Evolutionary conservation across 2,113 vertebrate genomes (phyloP).

Genomic region (Charadrius vociferus): DNA sequence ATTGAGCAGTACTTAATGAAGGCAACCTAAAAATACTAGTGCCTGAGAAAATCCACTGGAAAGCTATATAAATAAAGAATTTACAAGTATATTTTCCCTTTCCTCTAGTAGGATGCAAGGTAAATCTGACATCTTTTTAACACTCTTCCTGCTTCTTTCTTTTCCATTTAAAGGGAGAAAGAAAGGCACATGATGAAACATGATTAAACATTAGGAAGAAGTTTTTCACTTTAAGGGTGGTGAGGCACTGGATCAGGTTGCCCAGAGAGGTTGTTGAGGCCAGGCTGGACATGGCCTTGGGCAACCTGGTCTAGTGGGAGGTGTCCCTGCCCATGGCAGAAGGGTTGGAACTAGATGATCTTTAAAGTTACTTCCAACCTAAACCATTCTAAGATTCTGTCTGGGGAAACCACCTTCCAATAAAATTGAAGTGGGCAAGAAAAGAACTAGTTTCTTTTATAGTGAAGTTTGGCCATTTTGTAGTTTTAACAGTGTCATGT

Average conservation of each 20-base stretch:
- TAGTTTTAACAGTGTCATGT: neutral
- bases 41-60: neutral
- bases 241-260: too few species aligned
- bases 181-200: neutral
- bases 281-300: too few species aligned
- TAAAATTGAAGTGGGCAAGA: neutral
- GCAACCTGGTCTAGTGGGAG: too few species aligned
- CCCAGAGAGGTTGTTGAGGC: too few species aligned
- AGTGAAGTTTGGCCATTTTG: neutral
- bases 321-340: too few species aligned
- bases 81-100: neutral
- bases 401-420: neutral
- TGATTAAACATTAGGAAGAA: too few species aligned
- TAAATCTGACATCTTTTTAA: neutral
- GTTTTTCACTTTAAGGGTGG: too few species aligned
- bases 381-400: too few species aligned
- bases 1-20: neutral
- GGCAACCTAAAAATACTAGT: neutral
- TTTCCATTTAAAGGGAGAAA: neutral
- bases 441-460: neutral
- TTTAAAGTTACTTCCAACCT: too few species aligned
- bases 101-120: neutral
- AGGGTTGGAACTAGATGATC: too few species aligned
- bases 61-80: neutral
- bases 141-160: neutral